Evolutionary conservation across 2,888 invertebrate genomes (phyloP), one percentile per base, ranked within the genome.

Genomic region (Pollenia labialis): DNA sequence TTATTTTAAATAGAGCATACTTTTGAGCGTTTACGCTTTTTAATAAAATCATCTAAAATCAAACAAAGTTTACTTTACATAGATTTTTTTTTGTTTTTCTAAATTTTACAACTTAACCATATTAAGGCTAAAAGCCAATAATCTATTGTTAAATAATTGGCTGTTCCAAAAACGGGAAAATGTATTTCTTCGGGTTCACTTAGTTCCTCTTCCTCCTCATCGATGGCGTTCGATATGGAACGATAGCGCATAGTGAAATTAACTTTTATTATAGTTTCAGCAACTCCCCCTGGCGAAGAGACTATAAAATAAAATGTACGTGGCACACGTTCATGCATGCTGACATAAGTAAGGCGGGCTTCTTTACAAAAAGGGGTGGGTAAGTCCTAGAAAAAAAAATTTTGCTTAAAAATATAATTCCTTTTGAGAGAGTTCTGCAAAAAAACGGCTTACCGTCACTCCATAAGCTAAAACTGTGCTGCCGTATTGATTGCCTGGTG

Each of bases 301-400:
- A 93, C 93, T 69, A 93, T 93, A 81, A 93, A 93, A 88, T 93
- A 93, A 86, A 93, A 93, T 52, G 91, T 93, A 56, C 93, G 90
- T 9, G 93, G 92, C 58, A 93, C 93, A 18, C 93, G 90, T 84
- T 93, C 93, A 85, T 93, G 93, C 93, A 93, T 93, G 90, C 93
- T 93, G 69, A 93, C 93, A 89, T 93, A 93, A 14, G 93, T 93
- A 52, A 93, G 90, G 3, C 93, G 92, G 44, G 93, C 93, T 90
- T 93, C 93, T 89, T 93, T 93, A 88, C 93, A 93, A 88, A 92
- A 93, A 10, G 93, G 93, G 62, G 92, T 93, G 32, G 93, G 93
- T 12, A 93, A 90, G 88, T 93, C 93, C 93, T 93, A 71, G 2
- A 66, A 83, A 6, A n/a, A 62, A 9, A 0, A 48, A 8, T 48